Evolutionary conservation across 2,888 invertebrate species (phyloP), one percentile per base, ranked within the genome.

Genomic region (Tetanocera ferruginea): DNA sequence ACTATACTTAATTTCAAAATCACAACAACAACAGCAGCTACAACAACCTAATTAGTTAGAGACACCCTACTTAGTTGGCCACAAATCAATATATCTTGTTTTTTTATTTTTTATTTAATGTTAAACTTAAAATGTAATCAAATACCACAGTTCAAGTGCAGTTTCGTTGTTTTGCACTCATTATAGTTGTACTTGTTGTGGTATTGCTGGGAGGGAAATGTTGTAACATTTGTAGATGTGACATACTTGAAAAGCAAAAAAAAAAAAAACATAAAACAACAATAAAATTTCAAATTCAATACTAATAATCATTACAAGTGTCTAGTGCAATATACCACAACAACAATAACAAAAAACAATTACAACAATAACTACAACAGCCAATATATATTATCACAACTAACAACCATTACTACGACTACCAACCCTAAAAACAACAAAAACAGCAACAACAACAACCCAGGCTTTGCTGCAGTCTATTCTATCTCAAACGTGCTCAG

Each of bases 91-190:
- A 37, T 37, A 6, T 37, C 8, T 37, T 37, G 1, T 37, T 37
- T 37, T 37, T 37, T 37, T 37, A 6, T 37, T 37, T 37, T 37
- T 8, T 37, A 8, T 6, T 37, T 37, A 37, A 37, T 43, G 43
- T 11, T 80, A 82, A 82, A 83, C 81, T 84, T 84, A 80, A 79
- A 81, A 81, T 81, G 84, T 80, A 84, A 84, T 81, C 80, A 81
- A 82, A 84, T 84, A 82, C 76, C 82, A 80, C 84, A 84, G 83
- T 84, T 83, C 83, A 84, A 84, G 84, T 83, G 82, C 84, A 83
- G 78, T 82, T 81, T 80, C 73, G 79, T 76, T 67, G 51, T 69
- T 60, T 51, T 49, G 49, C n/a, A n/a, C n/a, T n/a, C n/a, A n/a
- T 25, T 51, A 51, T 69, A 37, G 71, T 57, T 37, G 71, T 3